Base-by-base conservation (phyloP, 2,797 vertebrate genomes). In the Erpetoichthys calabaricus region DNA sequence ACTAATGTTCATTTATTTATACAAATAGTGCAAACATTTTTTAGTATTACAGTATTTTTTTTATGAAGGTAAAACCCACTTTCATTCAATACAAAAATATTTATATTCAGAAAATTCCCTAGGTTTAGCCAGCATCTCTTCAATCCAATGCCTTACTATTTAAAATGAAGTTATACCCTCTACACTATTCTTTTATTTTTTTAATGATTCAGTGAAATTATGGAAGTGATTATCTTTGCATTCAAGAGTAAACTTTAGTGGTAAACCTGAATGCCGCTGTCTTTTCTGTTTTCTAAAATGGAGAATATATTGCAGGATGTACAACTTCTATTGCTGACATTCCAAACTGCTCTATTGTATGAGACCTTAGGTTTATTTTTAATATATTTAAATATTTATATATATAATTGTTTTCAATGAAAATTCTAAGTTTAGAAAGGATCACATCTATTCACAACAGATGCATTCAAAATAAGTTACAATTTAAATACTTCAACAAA, bases 11-110 rank as follows among this genome's bases (percentile, higher is more conserved):
- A 25, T 25, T 25, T 25, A 25, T 25, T 25, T 25, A 25, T 25
- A 25, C 25, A 25, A 25, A 25, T 25, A 25, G 25, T 25, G 25
- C 25, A 25, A 25, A 25, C 25, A 25, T 25, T 25, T 25, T 25
- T 25, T 25, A 56, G 42, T 4, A 56, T 45, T 51, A 45, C 45
- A 55, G 45, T 55, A 60, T 55, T 44, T 50, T 44, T 25, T 73
- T 69, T 72, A 70, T 56, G 68, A 65, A 75, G 64, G 68, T 70
- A 76, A 75, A 73, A 70, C 1, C 58, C 56, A 56, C 69, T 59
- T 52, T 64, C 66, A 70, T 62, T 51, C 47, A 53, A 59, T 77
- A 72, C 66, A 73, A 80, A 78, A 78, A 75, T 70, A 78, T 0
- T 1, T 67, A 71, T 80, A 76, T 69, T 53, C 65, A 72, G 75